These are phyloP conservation scores for Antedon mediterranea DNA, from an alignment of 53 echinoderm and acorn worm genomes.

Conservation along the genomic window DNA sequence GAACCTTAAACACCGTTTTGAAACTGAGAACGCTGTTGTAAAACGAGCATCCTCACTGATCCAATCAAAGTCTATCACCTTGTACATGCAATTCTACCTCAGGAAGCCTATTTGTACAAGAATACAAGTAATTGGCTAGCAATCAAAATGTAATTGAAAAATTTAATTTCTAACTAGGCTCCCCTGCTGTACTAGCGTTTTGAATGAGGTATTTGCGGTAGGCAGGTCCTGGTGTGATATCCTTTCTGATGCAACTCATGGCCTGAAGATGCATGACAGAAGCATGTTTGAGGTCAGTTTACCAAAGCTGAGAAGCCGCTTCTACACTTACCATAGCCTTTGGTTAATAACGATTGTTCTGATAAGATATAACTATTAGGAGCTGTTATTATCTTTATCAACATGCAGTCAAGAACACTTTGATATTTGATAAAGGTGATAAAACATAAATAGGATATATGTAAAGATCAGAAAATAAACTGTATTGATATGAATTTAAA, in stretches of 20 bases:
- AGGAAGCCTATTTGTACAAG: background rate
- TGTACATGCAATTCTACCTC: background rate
- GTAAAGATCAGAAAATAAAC: too few relatives aligned
- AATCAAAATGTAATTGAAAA: conserved; percentile 1
- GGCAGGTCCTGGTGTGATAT: background rate
- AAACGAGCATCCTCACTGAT: background rate
- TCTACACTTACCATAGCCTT: too few relatives aligned
- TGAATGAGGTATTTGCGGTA: background rate
- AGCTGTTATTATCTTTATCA: too few relatives aligned
- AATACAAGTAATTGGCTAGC: background rate
- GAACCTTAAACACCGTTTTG: background rate
- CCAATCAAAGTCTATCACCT: background rate
- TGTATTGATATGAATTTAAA: too few relatives aligned
- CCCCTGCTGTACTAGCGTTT: background rate
- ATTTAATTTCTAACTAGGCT: background rate
- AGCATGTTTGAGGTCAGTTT: background rate
- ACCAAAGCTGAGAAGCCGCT: background rate
- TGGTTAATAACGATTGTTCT: too few relatives aligned
- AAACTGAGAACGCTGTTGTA: background rate
- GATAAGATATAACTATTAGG: too few relatives aligned
- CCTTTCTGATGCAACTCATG: background rate
- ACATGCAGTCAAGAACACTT: too few relatives aligned
- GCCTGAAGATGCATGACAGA: background rate
- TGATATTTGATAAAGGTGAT: too few relatives aligned
- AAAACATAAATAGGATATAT: too few relatives aligned